Conservation (phyloP, 2,888 invertebrate species). For the Steinernema carpocapsae region DNA sequence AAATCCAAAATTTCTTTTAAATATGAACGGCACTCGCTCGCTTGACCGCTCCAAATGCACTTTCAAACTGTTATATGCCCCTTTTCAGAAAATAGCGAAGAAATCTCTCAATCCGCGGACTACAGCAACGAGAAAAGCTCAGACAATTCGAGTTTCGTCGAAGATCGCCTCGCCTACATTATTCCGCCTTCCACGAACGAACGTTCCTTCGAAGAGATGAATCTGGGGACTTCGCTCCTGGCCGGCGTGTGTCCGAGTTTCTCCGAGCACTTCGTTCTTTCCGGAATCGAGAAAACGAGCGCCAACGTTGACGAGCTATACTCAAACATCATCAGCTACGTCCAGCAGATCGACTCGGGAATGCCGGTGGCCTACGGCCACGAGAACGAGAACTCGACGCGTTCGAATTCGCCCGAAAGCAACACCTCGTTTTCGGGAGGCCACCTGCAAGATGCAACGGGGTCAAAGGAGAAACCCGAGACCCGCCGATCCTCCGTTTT, state of each 20-base stretch:
- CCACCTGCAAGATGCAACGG: slow-evolving; percentile 73
- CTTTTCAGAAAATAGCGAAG: too few species aligned
- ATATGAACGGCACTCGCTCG: too few species aligned
- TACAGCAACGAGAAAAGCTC: too few species aligned
- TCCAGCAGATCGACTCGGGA: slow-evolving; percentile 37
- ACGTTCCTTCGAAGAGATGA: background rate
- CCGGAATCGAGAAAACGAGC: slow-evolving; percentile 48
- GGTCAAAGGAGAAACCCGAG: background rate
- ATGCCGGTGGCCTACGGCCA: slow-evolving; percentile 15
- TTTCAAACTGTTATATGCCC: too few species aligned
- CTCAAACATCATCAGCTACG: slow-evolving; percentile 34
- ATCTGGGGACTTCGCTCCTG: slow-evolving; percentile 58
- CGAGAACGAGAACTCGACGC: background rate
- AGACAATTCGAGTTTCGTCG: too few species aligned
- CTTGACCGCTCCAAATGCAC: too few species aligned
- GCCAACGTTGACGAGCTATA: slow-evolving; percentile 44
- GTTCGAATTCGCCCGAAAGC: slow-evolving; percentile 41
- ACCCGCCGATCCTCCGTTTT: slow-evolving; percentile 75
- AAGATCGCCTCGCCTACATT: too few species aligned
- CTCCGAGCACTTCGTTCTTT: slow-evolving; percentile 62
- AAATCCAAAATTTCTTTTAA: too few species aligned
- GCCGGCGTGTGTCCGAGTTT: slow-evolving; percentile 58
- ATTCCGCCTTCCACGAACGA: too few species aligned
- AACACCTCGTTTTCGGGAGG: background rate
- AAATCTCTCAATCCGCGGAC: too few species aligned